Conservation (phyloP, 2,888 invertebrate genomes). For the Andrena trimmerana region DNA sequence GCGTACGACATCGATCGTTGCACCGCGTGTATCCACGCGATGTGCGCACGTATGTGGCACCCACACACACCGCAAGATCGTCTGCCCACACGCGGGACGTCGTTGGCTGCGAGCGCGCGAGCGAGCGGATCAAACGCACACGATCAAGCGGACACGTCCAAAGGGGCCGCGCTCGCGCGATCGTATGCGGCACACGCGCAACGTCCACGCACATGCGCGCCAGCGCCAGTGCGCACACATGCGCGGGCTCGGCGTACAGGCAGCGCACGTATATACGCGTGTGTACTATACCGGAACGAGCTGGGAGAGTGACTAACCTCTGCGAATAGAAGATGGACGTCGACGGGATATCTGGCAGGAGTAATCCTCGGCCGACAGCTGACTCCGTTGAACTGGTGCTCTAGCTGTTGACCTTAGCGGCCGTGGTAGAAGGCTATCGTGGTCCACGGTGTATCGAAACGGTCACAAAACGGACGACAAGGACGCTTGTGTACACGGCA, state of each 20-base stretch:
- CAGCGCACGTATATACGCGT: conserved; percentile 39
- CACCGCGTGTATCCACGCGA: conserved; percentile 43
- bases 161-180: conserved; percentile 18
- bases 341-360: conserved; percentile 30
- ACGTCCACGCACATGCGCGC: not conserved
- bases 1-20: conserved; percentile 51
- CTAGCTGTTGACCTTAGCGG: not conserved
- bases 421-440: conserved; percentile 12
- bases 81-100: conserved; percentile 36
- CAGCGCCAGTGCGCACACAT: not conserved
- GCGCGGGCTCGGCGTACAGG: not conserved
- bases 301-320: conserved; percentile 73
- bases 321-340: conserved; percentile 73
- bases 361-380: conserved; percentile 57
- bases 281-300: conserved; percentile 72
- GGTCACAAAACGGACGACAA: conserved; percentile 40
- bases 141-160: conserved; percentile 7
- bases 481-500: conserved; percentile 38
- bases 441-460: conserved; percentile 14
- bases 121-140: conserved; percentile 22
- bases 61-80: not conserved
- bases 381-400: conserved; percentile 20
- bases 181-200: conserved; percentile 20
- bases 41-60: conserved; percentile 12
- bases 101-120: not conserved